A percentile compares a stretch with the other conserved stretches of the same genome.
Conservation (phyloP, 2,888 invertebrate species). For the Callyntrura guangdongensis region DNA sequence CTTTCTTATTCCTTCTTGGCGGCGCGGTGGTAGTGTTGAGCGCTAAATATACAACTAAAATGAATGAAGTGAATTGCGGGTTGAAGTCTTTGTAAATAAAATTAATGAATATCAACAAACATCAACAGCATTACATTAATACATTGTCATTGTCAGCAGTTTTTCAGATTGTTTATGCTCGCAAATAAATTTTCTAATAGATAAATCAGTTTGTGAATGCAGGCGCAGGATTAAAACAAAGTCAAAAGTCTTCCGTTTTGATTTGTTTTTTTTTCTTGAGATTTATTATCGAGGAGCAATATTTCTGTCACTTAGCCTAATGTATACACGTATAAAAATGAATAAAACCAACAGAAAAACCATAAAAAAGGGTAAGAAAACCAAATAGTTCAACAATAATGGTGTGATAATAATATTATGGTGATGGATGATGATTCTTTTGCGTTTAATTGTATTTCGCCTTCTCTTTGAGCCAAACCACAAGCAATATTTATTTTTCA, state of each 20-base stretch:
- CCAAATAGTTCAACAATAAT: no score
- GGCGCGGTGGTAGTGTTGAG: no score
- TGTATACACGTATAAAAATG: no score
- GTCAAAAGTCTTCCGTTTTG: constrained; percentile 5
- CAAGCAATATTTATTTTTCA: no score
- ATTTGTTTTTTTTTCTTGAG: neutral
- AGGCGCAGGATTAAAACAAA: no score
- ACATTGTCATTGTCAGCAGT: neutral
- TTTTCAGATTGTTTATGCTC: neutral
- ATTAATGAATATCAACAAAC: neutral
- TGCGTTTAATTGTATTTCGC: no score
- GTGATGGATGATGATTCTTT: no score
- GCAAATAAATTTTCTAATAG: neutral
- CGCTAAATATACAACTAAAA: no score
- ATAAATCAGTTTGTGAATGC: neutral
- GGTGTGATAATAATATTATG: no score
- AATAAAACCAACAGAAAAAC: neutral
- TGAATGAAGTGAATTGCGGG: neutral
- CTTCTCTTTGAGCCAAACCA: no score
- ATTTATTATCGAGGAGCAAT: neutral
- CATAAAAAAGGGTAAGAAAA: no score
- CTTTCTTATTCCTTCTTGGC: constrained; percentile 28
- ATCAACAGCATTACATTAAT: no score
- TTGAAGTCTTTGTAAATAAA: neutral
- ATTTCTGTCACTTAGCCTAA: neutral